Base-by-base conservation (phyloP, 2,797 vertebrate genomes). In the Danio choprae region DNA sequence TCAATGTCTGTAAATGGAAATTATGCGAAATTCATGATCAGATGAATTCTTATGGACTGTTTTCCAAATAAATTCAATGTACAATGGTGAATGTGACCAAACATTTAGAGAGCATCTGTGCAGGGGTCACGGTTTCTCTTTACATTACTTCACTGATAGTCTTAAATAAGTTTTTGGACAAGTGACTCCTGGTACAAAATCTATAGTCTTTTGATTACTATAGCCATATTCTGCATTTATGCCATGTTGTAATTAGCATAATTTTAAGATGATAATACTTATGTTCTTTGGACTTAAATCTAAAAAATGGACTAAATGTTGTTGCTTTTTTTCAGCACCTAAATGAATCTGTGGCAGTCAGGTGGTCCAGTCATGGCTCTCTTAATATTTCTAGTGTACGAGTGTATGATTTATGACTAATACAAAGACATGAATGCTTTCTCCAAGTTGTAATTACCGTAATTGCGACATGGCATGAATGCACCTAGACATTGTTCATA, bases 21-120 rank as follows among this genome's bases (percentile, higher is more conserved):
- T 53, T 48, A 5, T n/a, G 10, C 36, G 10, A 40, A 40, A 70
- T 69, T 53, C 67, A 16, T 48, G 16, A 38, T 69, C 67, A 13
- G 29, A 5, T n/a, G 7, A 15, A 62, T 62, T 38, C 1, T n/a
- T 40, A 53, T 7, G n/a, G 11, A 20, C n/a, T 40, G 36, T 70
- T 53, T 40, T 6, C 6, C 36, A 7, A n/a, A 18, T 29, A n/a
- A 53, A 53, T 55, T 20, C 0, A 2, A 2, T 70, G 11, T 40
- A 20, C 6, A 40, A 40, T 11, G 36, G 48, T 18, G 13, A 53
- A 70, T 40, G 36, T 53, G 36, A 53, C 6, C 4, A 3, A 29
- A 53, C 11, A 53, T 53, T 40, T 68, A 68, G 18, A 70, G 64
- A 83, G 82, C 44, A 78, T 77, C 77, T 68, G 46, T 36, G 62